Evolutionary conservation across 2,113 vertebrate species (phyloP), one percentile per base, ranked within the genome.

Genomic region (Collichthys lucidus): DNA sequence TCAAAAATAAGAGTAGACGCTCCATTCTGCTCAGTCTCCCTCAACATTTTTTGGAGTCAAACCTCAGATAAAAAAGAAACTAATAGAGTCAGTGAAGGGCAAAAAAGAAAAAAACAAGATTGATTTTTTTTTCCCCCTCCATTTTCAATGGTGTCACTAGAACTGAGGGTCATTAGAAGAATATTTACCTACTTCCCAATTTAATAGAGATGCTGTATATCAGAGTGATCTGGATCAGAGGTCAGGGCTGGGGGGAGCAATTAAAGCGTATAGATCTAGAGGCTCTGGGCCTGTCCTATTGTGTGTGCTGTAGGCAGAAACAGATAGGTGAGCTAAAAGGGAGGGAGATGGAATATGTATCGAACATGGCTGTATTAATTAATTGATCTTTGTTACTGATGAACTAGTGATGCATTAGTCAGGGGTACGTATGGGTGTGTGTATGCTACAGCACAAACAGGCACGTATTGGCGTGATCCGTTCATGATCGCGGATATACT

Each of bases 171-270:
- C 95, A 95, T 95, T 94, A 95, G 92, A 91, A 92, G 92, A 93
- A 95, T 95, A 95, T 95, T 95, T 95, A 94, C 94, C 92, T 93
- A 94, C 93, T 94, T 94, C 93, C 93, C 82, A 87, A 92, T 94
- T 93, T 95, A 95, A 95, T 95, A 93, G 93, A 93, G 93, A 93
- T 82, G 88, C 86, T 94, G 92, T 94, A 91, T 94, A 95, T 95
- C 92, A 93, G 94, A 80, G 89, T 83, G 92, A 95, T 95, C 92
- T 88, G 88, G 93, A 90, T 91, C 92, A 94, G 88, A 93, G 95
- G 95, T 96, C 94, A 94, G 87, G 91, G 90, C 94, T 91, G 86
- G 73, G 84, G 94, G 94, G 93, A 94, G 92, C 94, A 96, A 95
- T 95, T 95, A 95, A 93, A 94, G 77, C n/a, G 56, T 83, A 91